Percentiles rank a stretch among this genome's conserved stretches.
Conservation (phyloP, 2,113 vertebrate genomes). For the Oncorhynchus gorbuscha region DNA sequence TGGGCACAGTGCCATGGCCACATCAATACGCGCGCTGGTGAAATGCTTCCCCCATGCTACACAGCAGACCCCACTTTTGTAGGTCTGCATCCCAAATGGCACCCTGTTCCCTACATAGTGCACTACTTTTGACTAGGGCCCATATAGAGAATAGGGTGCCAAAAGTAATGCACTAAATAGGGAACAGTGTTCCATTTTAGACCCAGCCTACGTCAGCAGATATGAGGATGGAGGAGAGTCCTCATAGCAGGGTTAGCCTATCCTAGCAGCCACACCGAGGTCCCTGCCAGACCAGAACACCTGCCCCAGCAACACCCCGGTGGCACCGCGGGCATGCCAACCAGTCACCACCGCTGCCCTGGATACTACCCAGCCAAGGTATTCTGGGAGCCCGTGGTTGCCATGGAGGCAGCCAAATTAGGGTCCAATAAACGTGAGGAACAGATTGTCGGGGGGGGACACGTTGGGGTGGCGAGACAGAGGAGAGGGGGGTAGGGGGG, state of each 20-base stretch:
- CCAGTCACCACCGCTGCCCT: conserved; percentile 59
- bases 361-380: conserved; percentile 74
- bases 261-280: conserved; percentile 1
- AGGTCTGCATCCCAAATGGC: conserved; percentile 16
- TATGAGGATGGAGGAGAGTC: conserved; percentile 42
- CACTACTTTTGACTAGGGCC: too few relatives aligned
- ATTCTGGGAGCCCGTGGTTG: conserved; percentile 72
- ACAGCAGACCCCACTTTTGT: conserved; percentile 12
- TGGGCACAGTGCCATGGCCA: conserved; percentile 71
- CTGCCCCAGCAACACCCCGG: conserved; percentile 48
- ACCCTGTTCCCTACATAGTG: too few relatives aligned
- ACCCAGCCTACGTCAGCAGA: conserved; percentile 46
- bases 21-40: conserved; percentile 71
- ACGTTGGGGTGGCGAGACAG: conserved; percentile 40
- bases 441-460: conserved; percentile 52
- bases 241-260: conserved; percentile 28
- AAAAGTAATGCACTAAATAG: too few relatives aligned
- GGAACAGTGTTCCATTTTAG: too few relatives aligned
- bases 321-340: conserved; percentile 53
- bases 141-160: too few relatives aligned
- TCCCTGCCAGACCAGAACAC: conserved; percentile 33
- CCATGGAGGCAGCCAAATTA: conserved; percentile 77
- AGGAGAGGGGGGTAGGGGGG: conserved; percentile 39
- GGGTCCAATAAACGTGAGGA: conserved; percentile 70
- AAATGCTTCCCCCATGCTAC: conserved; percentile 56